Base-by-base conservation (phyloP, 1,140 invertebrate genomes). In the Eciton burchellii region DNA sequence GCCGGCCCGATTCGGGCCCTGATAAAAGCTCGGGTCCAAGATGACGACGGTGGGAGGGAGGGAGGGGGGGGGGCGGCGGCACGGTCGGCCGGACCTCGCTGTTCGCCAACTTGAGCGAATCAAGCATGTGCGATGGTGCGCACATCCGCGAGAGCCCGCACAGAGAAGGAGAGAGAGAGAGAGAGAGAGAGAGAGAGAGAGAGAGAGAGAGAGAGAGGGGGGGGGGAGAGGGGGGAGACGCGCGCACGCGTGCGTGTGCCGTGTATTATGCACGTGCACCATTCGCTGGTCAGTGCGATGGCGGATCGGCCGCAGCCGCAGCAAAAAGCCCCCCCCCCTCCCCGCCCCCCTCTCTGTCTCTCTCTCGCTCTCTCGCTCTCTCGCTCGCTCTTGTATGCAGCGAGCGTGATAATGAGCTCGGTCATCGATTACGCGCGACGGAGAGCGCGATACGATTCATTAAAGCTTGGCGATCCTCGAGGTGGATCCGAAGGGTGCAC, bases 91-190 rank as follows among this genome's bases (percentile, higher is more conserved):
- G 89, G 86, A 92, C 89, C 89, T 88, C 88, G 87, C 82, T 88
- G 82, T 81, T 59, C 82, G 73, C 77, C 90, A 90, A 92, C 89
- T 92, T 92, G 88, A 93, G 87, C 91, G 89, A 91, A 92, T 92
- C 91, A 35, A 35, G 91, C 86, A 84, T 92, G 90, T 91, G 91
- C 92, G 91, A 93, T 93, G 92, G 91, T 89, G 91, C 91, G 91
- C 89, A 90, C 91, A 93, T 93, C 92, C 92, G 91, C 83, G 87
- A 79, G 63, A 79, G 63, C 81, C 66, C 76, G 63, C 63, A 71
- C 63, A 79, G 70, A 72, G 85, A 68, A 57, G 52, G 21, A 43
- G 19, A 79, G 29, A 65, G 43, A 71, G 81, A 43, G 29, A 49
- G 59, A 70, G 70, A 59, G 60, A n/a, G 29, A 29, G 41, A 83